Base-by-base conservation (phyloP, 2,113 vertebrate species). In the Psittacula cyanocephala region DNA sequence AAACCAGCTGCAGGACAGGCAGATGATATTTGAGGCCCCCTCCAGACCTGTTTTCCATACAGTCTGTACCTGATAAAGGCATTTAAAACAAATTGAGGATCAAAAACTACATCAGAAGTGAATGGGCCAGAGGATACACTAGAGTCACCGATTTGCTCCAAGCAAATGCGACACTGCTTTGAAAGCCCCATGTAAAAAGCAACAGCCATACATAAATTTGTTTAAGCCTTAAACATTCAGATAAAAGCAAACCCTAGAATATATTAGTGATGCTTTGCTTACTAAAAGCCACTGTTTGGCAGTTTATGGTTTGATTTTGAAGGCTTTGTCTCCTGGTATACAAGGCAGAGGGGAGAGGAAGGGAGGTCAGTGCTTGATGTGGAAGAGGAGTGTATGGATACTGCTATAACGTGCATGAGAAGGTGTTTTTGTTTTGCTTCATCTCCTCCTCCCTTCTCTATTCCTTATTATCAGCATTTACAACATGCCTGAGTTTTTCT, bases 381-480 rank as follows among this genome's bases (percentile, higher is more conserved):
- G 60, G n/a, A 27, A 59, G 18, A 12, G 41, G 39, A 83, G 17
- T 4, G 24, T n/a, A 81, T 22, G 65, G 62, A 53, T 46, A 10
- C 2, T 44, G 72, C 69, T 14, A 37, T 23, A 81, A 44, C 1
- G 1, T 18, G 9, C 8, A 33, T 0, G 6, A 91, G 46, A 23
- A 84, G 37, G 10, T 63, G 29, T 0, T 7, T 35, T 50, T 70
- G 41, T 63, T 72, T 88, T 62, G 6, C 39, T 89, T 90, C 52
- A 83, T 79, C 77, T 90, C 46, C 22, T 84, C 60, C 57, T 62
- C 24, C 53, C 24, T 92, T 87, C 81, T 69, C 31, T 31, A 25
- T 33, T 91, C 82, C 44, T 69, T 55, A 81, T 72, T 57, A 82
- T 43, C 83, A 82, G 83, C 81, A 89, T 93, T 96, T 84, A 94